Percentiles rank a stretch among this genome's conserved stretches.
These are phyloP conservation scores for Phalacrocorax brasilianus DNA, from an alignment of 2,113 vertebrate species.

Conservation along the genomic window DNA sequence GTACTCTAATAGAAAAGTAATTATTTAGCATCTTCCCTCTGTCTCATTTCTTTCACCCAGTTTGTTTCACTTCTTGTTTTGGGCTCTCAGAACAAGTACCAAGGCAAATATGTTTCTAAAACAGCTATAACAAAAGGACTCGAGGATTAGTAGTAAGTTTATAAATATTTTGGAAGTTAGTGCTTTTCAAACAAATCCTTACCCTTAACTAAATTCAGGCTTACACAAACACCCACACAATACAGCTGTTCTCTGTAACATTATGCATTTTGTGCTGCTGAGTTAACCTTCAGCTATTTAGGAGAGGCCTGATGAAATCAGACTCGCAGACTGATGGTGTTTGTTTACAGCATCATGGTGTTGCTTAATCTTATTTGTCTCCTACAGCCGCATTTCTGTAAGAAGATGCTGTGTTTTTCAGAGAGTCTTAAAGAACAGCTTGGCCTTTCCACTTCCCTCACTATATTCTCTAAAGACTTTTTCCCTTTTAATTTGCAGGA, in stretches of 20 bases:
- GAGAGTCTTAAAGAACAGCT: not conserved
- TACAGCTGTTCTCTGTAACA: not conserved
- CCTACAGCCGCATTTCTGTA: not conserved
- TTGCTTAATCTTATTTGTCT: not conserved
- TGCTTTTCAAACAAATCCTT: not conserved
- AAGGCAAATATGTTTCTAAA: not conserved
- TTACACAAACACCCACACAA: not conserved
- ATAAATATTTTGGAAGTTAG: not conserved
- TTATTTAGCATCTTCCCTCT: not conserved
- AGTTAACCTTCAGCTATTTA: not conserved
- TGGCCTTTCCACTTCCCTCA: not conserved
- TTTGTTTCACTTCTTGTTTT: not conserved
- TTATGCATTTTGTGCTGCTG: not conserved
- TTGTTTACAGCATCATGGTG: not conserved
- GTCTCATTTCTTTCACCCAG: not conserved
- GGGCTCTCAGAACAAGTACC: not conserved
- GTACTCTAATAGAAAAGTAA: not conserved
- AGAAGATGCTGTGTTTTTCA: not conserved
- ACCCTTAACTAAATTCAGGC: not conserved
- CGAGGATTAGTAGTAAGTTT: not conserved
- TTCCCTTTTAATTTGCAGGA: not conserved
- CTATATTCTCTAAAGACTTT: not conserved
- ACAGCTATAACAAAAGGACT: not conserved
- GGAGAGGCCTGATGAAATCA: not conserved
- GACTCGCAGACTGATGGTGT: not conserved